A percentile compares a stretch with the other conserved stretches of the same genome.
Evolutionary conservation across 92 coral and sea anemone genomes (phyloP).

Genomic region (Parazoanthus swiftii): DNA sequence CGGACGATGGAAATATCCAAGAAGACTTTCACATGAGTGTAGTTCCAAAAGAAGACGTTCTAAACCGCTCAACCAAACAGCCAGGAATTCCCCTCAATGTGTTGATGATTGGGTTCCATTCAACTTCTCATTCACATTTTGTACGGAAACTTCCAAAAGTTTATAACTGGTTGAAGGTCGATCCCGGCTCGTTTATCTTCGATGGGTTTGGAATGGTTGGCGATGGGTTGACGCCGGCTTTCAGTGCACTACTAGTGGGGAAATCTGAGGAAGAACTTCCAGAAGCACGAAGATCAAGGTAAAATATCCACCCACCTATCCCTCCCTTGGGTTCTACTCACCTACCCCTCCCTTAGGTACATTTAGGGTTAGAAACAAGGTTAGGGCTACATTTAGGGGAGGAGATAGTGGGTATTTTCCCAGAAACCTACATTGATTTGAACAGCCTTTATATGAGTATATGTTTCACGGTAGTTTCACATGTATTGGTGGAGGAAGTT

Average conservation of each 20-base stretch:
- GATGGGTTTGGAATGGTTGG: slow-evolving; percentile 49
- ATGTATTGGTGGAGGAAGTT: no score
- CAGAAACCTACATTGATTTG: no score
- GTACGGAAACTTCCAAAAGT: slow-evolving; percentile 48
- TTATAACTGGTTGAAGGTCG: slow-evolving; percentile 42
- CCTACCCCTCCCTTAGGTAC: no score
- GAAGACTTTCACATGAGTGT: slow-evolving; percentile 44
- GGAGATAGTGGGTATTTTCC: no score
- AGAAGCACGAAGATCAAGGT: slow-evolving; percentile 48
- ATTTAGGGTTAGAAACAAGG: no score
- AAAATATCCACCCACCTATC: background rate
- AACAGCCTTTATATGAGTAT: background rate
- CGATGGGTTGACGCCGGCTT: slow-evolving; percentile 55
- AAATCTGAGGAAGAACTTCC: slow-evolving; percentile 48
- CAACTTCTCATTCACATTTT: slow-evolving; percentile 56
- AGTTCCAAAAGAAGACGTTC: slow-evolving; percentile 36
- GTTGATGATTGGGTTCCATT: slow-evolving; percentile 47
- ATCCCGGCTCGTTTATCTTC: slow-evolving; percentile 48
- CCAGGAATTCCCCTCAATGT: slow-evolving; percentile 38
- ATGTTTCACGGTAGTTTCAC: no score
- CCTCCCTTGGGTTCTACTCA: no score
- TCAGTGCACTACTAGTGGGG: slow-evolving; percentile 44
- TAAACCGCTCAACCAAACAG: slow-evolving; percentile 36
- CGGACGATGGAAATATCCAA: slow-evolving; percentile 41
- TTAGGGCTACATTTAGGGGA: no score